phyloP scores from a whole-genome alignment of 2,113 vertebrate genomes.

The Antigone vipio region DNA sequence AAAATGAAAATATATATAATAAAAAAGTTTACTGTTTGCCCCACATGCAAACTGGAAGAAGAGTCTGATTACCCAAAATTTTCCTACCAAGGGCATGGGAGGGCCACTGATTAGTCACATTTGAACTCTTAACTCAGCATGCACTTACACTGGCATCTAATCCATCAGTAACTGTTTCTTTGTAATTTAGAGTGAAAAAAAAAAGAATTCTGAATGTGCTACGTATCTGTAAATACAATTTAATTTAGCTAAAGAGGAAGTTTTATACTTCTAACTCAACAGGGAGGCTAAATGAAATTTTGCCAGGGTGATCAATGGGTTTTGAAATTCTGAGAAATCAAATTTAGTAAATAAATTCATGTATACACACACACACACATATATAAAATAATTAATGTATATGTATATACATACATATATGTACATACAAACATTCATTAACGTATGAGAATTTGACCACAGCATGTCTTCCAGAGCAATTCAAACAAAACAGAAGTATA shows the following conservation, averaged over 20 bases:
- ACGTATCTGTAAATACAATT: background rate
- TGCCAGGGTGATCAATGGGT: background rate
- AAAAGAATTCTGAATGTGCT: fast-evolving
- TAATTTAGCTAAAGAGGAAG: background rate
- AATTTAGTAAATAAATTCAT: background rate
- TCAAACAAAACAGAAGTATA: background rate
- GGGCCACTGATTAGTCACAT: background rate
- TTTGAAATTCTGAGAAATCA: background rate
- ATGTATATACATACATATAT: too few species aligned
- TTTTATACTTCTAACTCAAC: background rate
- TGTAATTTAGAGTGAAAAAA: background rate
- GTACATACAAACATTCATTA: background rate
- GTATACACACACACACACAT: background rate
- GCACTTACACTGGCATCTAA: background rate
- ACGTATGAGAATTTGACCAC: background rate
- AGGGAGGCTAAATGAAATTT: background rate
- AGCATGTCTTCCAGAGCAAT: background rate
- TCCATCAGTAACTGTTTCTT: background rate
- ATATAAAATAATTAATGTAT: background rate
- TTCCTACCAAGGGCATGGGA: background rate
- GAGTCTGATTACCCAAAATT: background rate
- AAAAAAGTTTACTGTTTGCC: background rate
- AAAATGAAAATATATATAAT: background rate
- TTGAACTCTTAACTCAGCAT: background rate
- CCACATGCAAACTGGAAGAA: background rate